Evolutionary conservation across 1,140 invertebrate genomes (phyloP), one percentile per base, ranked within the genome.

Genomic region (Drosophila trapezifrons): DNA sequence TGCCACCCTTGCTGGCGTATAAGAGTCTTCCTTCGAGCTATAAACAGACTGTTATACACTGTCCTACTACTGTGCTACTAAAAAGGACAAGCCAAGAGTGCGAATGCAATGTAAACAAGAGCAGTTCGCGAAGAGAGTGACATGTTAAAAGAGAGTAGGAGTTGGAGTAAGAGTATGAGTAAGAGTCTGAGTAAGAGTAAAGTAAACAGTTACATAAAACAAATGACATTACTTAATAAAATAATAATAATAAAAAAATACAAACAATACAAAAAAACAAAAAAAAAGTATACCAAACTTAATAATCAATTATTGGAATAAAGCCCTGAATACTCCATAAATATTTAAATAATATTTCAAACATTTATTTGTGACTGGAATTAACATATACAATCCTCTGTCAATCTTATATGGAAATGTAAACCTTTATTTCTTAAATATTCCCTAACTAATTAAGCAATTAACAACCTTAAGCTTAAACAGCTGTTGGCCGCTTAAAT

Each of bases 201-300:
- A 62, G 56, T 59, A 69, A 76, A 76, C 56, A 47, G 73, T 76
- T 76, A 76, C 60, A 76, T 76, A 76, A 76, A 72, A 38, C 47
- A 49, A 54, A 70, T 55, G 47, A 22, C 18, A 54, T 27, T 42
- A 72, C 43, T 47, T n/a, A 10, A 49, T 13, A 27, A 35, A 38
- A 37, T 25, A 29, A 45, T 13, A 5, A 17, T 9, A 15, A 57
- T 15, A 64, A 47, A 70, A 20, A 17, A 27, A 8, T 46, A 55
- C 22, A 38, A n/a, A 43, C 2, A 29, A n/a, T 4, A 20, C 7
- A 3, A 13, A 12, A 7, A 32, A 12, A 12, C 4, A 29, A 0
- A 3, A 43, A 2, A 12, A 15, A 17, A 17, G 10, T n/a, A 49
- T 10, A 13, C 32, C 0, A 13, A 13, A 4, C 32, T 35, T 13